Evolutionary conservation across 1,140 invertebrate species (phyloP).

Genomic region (Linepithema humile): DNA sequence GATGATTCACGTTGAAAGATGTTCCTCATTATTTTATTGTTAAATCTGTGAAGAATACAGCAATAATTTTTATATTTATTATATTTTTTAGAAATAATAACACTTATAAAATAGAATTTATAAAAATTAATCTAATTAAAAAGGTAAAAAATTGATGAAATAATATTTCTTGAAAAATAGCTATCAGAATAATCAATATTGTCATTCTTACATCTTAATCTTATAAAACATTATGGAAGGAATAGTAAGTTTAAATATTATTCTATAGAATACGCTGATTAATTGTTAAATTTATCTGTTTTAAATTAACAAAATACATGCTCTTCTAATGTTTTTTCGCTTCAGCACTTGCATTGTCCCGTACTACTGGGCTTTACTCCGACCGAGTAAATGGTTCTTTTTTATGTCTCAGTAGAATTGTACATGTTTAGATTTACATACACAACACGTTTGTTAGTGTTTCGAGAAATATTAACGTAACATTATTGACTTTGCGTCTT

Average conservation of each 20-base stretch:
- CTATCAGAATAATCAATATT: too few species aligned
- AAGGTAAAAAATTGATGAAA: not conserved
- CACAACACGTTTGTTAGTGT: slow-evolving; percentile 65
- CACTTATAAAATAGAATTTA: not conserved
- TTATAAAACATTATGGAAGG: too few species aligned
- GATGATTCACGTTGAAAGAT: not conserved
- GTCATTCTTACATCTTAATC: too few species aligned
- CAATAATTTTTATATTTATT: not conserved
- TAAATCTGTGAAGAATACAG: not conserved
- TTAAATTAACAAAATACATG: slow-evolving; percentile 11
- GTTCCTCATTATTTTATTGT: not conserved
- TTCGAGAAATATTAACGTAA: slow-evolving; percentile 43
- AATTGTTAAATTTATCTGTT: slow-evolving; percentile 42
- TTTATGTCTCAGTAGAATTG: slow-evolving; percentile 30
- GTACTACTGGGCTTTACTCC: slow-evolving; percentile 34
- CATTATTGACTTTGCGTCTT: not conserved
- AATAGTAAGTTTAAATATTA: too few species aligned
- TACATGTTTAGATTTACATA: slow-evolving; percentile 52
- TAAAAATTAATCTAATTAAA: not conserved
- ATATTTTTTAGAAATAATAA: not conserved
- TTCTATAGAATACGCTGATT: slow-evolving; percentile 23
- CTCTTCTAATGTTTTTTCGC: slow-evolving; percentile 35
- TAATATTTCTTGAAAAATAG: too few species aligned
- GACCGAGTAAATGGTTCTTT: slow-evolving; percentile 43
- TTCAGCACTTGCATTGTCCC: slow-evolving; percentile 43